These are phyloP conservation scores for Rhopalosiphum maidis DNA, from an alignment of 1,140 invertebrate species.

Conservation along the genomic window DNA sequence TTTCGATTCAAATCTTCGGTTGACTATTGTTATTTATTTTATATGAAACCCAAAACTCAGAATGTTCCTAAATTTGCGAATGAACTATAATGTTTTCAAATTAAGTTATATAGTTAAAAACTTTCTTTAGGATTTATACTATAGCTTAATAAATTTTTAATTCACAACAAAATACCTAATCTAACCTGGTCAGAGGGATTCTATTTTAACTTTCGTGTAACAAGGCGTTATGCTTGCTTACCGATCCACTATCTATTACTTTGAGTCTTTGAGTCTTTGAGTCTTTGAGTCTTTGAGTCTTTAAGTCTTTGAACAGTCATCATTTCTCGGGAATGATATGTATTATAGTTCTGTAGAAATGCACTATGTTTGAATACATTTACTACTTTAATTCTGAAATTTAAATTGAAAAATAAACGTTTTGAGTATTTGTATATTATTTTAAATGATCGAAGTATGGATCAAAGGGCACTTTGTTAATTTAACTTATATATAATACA, in stretches of 20 bases:
- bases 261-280: background rate
- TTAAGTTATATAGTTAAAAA: too few relatives aligned
- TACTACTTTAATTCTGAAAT: background rate
- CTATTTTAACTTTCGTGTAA: background rate
- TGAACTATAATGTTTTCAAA: too few relatives aligned
- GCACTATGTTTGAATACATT: background rate
- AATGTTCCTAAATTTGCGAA: too few relatives aligned
- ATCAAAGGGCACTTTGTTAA: background rate
- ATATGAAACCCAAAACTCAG: too few relatives aligned
- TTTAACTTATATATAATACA: background rate
- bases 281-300: background rate
- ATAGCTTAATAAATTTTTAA: too few relatives aligned
- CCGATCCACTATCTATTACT: slow-evolving; percentile 35
- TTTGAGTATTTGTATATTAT: background rate
- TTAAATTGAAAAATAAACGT: slow-evolving; percentile 16
- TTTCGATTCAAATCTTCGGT: too few relatives aligned
- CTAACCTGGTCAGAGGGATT: background rate
- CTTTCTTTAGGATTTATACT: too few relatives aligned
- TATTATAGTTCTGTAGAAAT: background rate
- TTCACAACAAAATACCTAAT: background rate
- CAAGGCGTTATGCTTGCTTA: slow-evolving; percentile 12
- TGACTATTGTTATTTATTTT: too few relatives aligned
- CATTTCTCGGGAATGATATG: background rate
- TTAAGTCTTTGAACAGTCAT: background rate
- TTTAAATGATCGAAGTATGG: background rate